These are phyloP conservation scores for Cheilosia scutellata DNA, from an alignment of 2,888 invertebrate species.

Conservation along the genomic window DNA sequence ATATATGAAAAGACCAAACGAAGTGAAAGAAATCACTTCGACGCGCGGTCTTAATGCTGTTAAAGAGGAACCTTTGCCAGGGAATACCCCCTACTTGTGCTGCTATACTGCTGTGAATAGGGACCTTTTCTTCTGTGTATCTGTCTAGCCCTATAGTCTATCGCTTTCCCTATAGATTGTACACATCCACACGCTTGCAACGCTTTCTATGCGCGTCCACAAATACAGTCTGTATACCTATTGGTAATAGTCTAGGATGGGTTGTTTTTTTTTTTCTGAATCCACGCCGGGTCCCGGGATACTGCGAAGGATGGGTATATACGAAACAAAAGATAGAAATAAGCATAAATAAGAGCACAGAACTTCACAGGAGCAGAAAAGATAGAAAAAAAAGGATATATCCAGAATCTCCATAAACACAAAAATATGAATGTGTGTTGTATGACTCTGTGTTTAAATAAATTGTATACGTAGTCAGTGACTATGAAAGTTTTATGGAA, in stretches of 20 bases:
- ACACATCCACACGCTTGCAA: not conserved
- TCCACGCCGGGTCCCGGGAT: not conserved
- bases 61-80: constrained; percentile 59
- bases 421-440: constrained; percentile 38
- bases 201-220: not conserved
- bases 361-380: constrained; percentile 21
- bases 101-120: constrained; percentile 55
- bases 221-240: constrained; percentile 36
- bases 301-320: not conserved
- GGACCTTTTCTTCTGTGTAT: constrained; percentile 37
- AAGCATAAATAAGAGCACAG: constrained; percentile 48
- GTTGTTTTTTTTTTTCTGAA: constrained; percentile 58
- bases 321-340: constrained; percentile 58
- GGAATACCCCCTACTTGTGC: constrained; percentile 46
- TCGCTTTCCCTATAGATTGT: not conserved
- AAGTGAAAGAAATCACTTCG: constrained; percentile 64
- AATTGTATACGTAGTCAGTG: constrained; percentile 36
- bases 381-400: constrained; percentile 23
- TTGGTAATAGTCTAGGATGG: constrained; percentile 56
- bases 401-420: constrained; percentile 40
- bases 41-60: constrained; percentile 64
- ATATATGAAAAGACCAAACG: not conserved
- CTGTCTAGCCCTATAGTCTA: constrained; percentile 38
- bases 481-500: constrained; percentile 65
- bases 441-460: constrained; percentile 27